Percentiles rank a stretch among this genome's conserved stretches.
Evolutionary conservation across 2,888 invertebrate species (phyloP).

Genomic region (Augochlorella aurata): DNA sequence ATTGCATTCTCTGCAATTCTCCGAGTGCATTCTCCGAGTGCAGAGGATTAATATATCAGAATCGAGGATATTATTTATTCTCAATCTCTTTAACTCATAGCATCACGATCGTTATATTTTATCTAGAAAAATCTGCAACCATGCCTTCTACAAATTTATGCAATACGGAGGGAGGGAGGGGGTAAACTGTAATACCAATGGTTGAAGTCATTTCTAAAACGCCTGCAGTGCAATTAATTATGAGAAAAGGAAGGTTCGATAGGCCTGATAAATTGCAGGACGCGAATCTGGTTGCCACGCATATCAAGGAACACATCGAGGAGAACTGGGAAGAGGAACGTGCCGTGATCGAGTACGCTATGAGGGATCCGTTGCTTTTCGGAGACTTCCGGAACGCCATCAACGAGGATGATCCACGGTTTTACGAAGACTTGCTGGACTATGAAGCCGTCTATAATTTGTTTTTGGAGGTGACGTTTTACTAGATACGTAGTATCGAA

Average conservation of each 20-base stretch:
- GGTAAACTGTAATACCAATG: no score
- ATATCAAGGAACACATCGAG: slow-evolving; percentile 85
- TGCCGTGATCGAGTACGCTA: slow-evolving; percentile 85
- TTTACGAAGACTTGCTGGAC: slow-evolving; percentile 94
- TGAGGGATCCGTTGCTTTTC: slow-evolving; percentile 92
- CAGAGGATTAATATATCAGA: no score
- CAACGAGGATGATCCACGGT: slow-evolving; percentile 89
- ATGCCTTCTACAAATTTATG: no score
- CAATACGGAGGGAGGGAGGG: no score
- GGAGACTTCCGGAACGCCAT: slow-evolving; percentile 95
- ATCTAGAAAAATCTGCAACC: no score
- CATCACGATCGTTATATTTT: no score
- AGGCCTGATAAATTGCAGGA: slow-evolving; percentile 83
- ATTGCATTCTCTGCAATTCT: no score
- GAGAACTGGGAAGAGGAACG: slow-evolving; percentile 83
- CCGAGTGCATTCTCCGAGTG: no score
- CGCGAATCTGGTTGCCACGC: slow-evolving; percentile 84
- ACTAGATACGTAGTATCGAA: not conserved
- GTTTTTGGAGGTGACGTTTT: slow-evolving; percentile 89
- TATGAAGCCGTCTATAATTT: slow-evolving; percentile 94
- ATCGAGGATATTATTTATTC: no score
- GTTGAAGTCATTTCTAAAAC: no score
- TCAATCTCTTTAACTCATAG: no score
- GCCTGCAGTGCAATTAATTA: not conserved
- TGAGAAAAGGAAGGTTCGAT: not conserved